Evolutionary conservation across 2,888 invertebrate species (phyloP), one percentile per base, ranked within the genome.

Genomic region (Drosophila diplacantha): DNA sequence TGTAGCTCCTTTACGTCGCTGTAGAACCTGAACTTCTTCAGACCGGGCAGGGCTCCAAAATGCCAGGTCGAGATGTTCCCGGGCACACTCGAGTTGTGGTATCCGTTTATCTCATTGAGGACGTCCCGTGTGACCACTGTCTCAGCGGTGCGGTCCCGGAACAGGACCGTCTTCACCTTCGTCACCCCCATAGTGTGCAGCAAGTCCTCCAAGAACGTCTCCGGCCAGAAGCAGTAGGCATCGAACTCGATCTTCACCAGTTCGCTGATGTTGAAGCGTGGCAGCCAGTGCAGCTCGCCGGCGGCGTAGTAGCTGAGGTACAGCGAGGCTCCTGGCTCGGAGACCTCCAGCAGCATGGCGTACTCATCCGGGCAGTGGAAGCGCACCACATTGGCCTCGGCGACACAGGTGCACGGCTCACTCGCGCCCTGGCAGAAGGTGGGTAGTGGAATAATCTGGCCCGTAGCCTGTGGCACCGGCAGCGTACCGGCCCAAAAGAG

Each of bases 181-280:
- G 39, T 14, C 16, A 83, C 72, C 0, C 73, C 84, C 6, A 80
- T 16, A 1, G 58, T 34, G 5, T 53, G 11, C n/a, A 83, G 26
- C 5, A 80, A 38, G 5, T 81, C 73, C 1, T 31, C 18, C 4
- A 83, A 60, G n/a, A 83, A 81, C 1, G 69, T 49, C 12, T 67
- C 62, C 24, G 74, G 67, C 80, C 80, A 80, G 52, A 69, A 80
- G 37, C 46, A 62, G 34, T 80, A 83, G 1, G 80, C 80, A 29
- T 80, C 84, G 29, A 80, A 79, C 46, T 83, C 82, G 26, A 83
- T 74, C 46, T 68, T 67, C 1, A 51, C 61, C 50, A 80, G 62
- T 16, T 69, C 62, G 3, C 26, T 51, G 24, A 80, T 62, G 51
- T 76, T 59, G 31, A 80, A 70, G 4, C 68, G 58, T 6, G 80